Evolutionary conservation across 1,140 invertebrate species (phyloP).

Genomic region (Micrasema longulum): DNA sequence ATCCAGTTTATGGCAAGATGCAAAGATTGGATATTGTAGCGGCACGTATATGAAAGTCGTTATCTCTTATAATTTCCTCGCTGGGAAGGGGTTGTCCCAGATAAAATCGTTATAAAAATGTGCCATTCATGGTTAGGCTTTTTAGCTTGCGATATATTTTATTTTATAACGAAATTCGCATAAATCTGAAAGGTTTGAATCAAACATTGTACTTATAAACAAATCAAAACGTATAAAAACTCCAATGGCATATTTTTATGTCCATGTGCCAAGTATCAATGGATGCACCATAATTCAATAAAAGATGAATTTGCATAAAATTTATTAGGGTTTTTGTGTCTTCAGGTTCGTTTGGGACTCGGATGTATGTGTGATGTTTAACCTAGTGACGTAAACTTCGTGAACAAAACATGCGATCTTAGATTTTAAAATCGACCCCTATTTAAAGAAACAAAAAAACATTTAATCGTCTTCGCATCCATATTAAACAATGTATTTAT

Average conservation of each 20-base stretch:
- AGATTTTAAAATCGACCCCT: conserved; percentile 17
- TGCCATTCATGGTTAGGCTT: conserved; percentile 24
- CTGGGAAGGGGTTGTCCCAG: conserved; percentile 44
- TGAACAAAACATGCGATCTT: not conserved
- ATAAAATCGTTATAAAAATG: conserved; percentile 49
- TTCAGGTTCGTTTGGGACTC: conserved; percentile 31
- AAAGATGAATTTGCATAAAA: conserved; percentile 50
- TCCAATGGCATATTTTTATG: no score
- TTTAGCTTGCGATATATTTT: conserved; percentile 19
- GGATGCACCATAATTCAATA: conserved; percentile 47
- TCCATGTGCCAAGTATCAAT: no score
- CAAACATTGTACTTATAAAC: no score
- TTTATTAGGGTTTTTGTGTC: conserved; percentile 50
- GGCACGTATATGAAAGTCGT: conserved; percentile 48
- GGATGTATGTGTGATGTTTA: conserved; percentile 6
- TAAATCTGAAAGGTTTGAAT: no score
- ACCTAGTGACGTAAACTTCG: not conserved
- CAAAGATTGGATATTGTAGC: conserved; percentile 52
- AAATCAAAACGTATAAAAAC: no score
- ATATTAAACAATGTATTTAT: no score
- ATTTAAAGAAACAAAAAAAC: no score
- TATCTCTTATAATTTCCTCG: conserved; percentile 53
- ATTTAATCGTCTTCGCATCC: no score
- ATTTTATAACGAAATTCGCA: no score
- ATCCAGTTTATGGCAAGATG: conserved; percentile 46